A percentile compares a stretch with the other conserved stretches of the same genome.
These are phyloP conservation scores for Leguminivora glycinivorella DNA, from an alignment of 1,140 invertebrate species.

Conservation along the genomic window DNA sequence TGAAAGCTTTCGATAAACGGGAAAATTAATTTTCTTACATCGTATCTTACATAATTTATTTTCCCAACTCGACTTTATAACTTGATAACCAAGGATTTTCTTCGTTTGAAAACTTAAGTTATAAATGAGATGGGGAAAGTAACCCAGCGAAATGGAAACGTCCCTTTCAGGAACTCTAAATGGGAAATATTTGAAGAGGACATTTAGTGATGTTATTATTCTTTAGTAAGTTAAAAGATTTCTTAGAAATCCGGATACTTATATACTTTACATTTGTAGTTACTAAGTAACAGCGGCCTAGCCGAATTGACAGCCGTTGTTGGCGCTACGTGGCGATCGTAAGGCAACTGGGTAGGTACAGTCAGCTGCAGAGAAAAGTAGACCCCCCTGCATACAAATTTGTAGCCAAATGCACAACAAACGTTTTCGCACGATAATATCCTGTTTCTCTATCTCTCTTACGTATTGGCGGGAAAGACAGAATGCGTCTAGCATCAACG, in stretches of 20 bases:
- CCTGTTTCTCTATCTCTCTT: too few relatives aligned
- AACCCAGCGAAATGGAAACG: constrained; percentile 3
- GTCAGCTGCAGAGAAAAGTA: too few relatives aligned
- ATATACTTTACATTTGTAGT: not conserved
- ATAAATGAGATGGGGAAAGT: not conserved
- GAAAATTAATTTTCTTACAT: not conserved
- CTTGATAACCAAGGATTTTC: not conserved
- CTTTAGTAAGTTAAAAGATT: not conserved
- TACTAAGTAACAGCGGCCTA: too few relatives aligned
- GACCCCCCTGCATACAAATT: too few relatives aligned
- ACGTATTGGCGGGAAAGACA: too few relatives aligned
- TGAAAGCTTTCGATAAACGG: constrained; percentile 5
- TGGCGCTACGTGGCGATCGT: too few relatives aligned
- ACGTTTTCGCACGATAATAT: too few relatives aligned
- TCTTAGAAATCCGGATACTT: not conserved
- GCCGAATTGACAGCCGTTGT: too few relatives aligned
- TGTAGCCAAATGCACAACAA: too few relatives aligned
- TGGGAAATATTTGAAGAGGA: not conserved
- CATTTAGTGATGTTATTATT: not conserved
- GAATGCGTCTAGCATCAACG: too few relatives aligned
- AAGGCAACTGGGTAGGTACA: too few relatives aligned
- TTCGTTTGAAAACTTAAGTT: not conserved
- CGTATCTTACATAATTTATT: not conserved
- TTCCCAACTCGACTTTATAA: not conserved
- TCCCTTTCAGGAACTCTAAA: constrained; percentile 7